Percentiles rank a stretch among this genome's conserved stretches.
Conservation (phyloP, 2,888 invertebrate species). For the Cryptocephalus moraei region DNA sequence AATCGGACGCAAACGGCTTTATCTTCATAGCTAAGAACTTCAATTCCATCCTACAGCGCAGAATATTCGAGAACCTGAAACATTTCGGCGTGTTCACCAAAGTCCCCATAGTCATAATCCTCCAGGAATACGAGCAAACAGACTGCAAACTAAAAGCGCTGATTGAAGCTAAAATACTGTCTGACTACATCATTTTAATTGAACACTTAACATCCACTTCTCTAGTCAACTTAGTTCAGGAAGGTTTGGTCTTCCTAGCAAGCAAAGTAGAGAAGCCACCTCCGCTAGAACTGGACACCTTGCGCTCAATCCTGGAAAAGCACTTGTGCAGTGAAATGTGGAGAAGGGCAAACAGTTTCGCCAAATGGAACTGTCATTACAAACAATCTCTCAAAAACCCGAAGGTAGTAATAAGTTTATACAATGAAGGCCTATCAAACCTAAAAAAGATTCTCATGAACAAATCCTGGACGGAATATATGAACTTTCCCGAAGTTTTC, state of each 20-base stretch:
- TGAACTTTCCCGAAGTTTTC: constrained; percentile 57
- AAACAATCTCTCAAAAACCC: constrained; percentile 44
- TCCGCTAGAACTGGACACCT: constrained; percentile 46
- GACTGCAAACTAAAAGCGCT: constrained; percentile 16
- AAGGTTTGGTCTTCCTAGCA: constrained; percentile 39
- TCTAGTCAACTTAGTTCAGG: constrained; percentile 19
- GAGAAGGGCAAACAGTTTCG: constrained; percentile 41
- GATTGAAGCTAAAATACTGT: constrained; percentile 19
- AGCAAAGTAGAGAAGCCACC: constrained; percentile 42
- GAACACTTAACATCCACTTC: constrained; percentile 17
- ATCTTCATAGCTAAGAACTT: constrained; percentile 30
- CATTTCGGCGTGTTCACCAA: constrained; percentile 26
- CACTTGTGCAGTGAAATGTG: constrained; percentile 54
- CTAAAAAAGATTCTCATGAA: constrained; percentile 50
- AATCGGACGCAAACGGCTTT: constrained; percentile 27
- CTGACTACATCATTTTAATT: constrained; percentile 22
- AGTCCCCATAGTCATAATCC: constrained; percentile 27
- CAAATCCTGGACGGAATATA: constrained; percentile 47
- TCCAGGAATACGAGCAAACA: constrained; percentile 17
- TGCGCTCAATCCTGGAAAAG: constrained; percentile 45
- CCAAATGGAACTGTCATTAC: constrained; percentile 37
- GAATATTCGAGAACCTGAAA: constrained; percentile 23
- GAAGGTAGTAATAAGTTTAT: constrained; percentile 48
- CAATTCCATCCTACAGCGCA: constrained; percentile 19
- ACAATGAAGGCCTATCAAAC: constrained; percentile 56